Base-by-base conservation (phyloP, 2,888 invertebrate genomes). In the Hyles lineata region DNA sequence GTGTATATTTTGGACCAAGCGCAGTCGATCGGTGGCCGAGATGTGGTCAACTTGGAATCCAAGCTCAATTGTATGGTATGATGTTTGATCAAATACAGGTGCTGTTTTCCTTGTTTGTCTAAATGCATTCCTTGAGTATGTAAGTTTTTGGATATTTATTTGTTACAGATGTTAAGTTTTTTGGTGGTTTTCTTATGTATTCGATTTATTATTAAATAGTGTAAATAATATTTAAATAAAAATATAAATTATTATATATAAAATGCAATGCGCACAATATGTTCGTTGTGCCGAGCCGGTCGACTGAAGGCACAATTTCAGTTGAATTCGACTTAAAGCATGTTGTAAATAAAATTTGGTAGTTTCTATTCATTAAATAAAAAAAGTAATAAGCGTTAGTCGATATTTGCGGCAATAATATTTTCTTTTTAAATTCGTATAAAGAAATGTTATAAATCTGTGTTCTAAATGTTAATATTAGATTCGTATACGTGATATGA, bases 1-100 rank as follows among this genome's bases (percentile, higher is more conserved):
- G 67, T 82, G 83, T 83, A 86, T 84, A 88, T 88, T 90, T 91
- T 89, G 94, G 93, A 93, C 94, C 94, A 94, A 93, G 88, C 89
- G 88, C 88, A 85, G 89, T 90, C 89, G 89, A 89, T 91, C 89
- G 90, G 89, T 87, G 75, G 83, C 84, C 82, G 81, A 89, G 91
- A 88, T 90, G 88, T 88, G 75, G 83, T 83, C 82, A 81, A 82
- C 11, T 23, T 50, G 21, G 50, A 8, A 67, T 67, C 67, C 50
- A 50, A 43, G 50, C 67, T 67, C 63, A 23, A 67, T 77, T 79
- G 73, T 79, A 80, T 76, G 79, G 75, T 76, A 74, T 70, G 55
- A 23, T 67, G n/a, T 61, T 19, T 74, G 70, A 74, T 73, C 62
- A 35, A 73, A 76, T 61, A 60, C 71, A 73, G 72, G 70, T 76